Conservation (phyloP, 2,797 vertebrate species). For the Coregonus sp. region DNA sequence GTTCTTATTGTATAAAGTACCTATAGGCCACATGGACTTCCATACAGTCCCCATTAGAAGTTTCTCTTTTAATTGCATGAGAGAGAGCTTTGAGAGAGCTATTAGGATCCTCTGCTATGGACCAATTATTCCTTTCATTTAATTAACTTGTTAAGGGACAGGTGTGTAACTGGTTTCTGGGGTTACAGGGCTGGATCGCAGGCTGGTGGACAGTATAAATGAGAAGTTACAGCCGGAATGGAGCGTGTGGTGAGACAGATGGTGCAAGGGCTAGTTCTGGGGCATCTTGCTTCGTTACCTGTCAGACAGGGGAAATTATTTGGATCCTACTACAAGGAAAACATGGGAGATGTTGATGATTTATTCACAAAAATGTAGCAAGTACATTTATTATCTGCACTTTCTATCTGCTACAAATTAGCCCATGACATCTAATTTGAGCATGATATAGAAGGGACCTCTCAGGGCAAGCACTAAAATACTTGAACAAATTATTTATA, state of each 20-base stretch:
- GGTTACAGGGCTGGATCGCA: constrained; percentile 53
- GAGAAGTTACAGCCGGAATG: constrained; percentile 48
- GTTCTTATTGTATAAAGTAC: background rate
- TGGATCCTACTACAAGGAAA: constrained; percentile 7
- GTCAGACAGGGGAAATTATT: constrained; percentile 33
- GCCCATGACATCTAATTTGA: background rate
- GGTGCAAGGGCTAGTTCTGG: constrained; percentile 56
- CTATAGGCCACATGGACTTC: background rate
- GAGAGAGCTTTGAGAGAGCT: constrained; percentile 8
- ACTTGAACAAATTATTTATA: constrained; percentile 6
- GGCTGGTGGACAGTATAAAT: constrained; percentile 58
- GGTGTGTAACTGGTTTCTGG: constrained; percentile 47
- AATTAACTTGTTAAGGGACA: constrained; percentile 74
- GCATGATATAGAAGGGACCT: background rate
- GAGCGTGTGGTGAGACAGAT: constrained; percentile 49
- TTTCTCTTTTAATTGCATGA: constrained; percentile 11
- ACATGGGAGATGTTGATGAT: constrained; percentile 6
- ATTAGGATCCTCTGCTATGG: constrained; percentile 13
- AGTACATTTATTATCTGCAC: background rate
- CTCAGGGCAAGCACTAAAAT: background rate
- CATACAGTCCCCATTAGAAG: background rate
- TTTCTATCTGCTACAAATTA: background rate
- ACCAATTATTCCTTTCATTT: constrained; percentile 68
- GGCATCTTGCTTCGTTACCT: constrained; percentile 61
- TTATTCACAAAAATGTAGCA: background rate